Percentiles rank a stretch among this genome's conserved stretches.
Evolutionary conservation across 35 echinoderm and acorn worm genomes (phyloP).

Genomic region (Heliocidaris erythrogramma): DNA sequence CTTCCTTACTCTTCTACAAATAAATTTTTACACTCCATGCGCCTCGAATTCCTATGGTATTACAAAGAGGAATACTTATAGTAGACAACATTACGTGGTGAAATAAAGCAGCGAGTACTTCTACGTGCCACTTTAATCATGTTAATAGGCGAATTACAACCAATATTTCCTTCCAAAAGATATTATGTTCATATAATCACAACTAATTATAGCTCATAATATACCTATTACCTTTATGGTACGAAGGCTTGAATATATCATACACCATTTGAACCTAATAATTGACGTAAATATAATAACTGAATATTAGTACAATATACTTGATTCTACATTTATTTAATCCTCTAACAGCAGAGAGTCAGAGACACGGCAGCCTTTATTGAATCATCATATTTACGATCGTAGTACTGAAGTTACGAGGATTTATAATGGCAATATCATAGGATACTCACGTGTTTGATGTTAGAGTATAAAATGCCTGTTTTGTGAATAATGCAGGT

Average conservation of each 20-base stretch:
- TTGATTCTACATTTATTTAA: neutral
- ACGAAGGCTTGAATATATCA: neutral
- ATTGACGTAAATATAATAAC: neutral
- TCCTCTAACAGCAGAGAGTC: neutral
- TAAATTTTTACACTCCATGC: neutral
- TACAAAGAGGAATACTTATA: neutral
- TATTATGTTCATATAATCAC: too few species aligned
- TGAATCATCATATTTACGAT: neutral
- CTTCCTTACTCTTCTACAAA: neutral
- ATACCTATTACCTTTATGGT: too few species aligned
- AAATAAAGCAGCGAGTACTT: neutral
- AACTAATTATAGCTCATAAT: too few species aligned
- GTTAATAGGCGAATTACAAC: too few species aligned
- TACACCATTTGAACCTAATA: neutral
- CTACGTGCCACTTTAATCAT: too few species aligned
- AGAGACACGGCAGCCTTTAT: neutral
- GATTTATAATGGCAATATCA: neutral
- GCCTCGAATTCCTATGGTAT: too few species aligned
- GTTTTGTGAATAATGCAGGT: neutral
- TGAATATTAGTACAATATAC: neutral
- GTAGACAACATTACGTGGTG: neutral
- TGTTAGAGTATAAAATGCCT: neutral
- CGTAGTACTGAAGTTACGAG: neutral
- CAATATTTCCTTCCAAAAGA: too few species aligned
- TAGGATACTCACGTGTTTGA: neutral